Evolutionary conservation across 2,113 vertebrate genomes (phyloP).

Genomic region (Pholis gunnellus): DNA sequence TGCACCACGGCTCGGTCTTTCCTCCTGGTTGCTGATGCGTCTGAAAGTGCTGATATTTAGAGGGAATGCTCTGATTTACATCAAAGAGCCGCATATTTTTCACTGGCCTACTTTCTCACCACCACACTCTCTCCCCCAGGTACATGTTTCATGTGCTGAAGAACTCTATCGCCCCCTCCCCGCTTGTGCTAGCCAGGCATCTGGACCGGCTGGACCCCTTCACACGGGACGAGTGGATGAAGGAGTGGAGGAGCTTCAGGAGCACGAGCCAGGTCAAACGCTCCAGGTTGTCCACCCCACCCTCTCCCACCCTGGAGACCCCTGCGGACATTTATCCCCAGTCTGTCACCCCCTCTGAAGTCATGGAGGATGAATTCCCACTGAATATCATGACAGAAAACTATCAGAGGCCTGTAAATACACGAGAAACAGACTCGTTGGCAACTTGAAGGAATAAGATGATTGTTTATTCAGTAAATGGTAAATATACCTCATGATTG

Average conservation of each 20-base stretch:
- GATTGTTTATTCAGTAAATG: conserved; percentile 68
- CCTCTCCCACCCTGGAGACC: conserved; percentile 48
- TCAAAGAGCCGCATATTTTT: conserved; percentile 81
- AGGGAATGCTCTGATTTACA: conserved; percentile 82
- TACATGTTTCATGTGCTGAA: conserved; percentile 86
- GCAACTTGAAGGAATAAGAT: conserved; percentile 11
- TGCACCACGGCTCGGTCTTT: conserved; percentile 41
- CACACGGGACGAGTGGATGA: conserved; percentile 82
- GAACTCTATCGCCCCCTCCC: conserved; percentile 85
- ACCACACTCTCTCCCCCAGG: conserved; percentile 82
- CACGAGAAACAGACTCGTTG: conserved; percentile 12
- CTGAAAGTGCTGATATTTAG: conserved; percentile 76
- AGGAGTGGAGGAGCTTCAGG: conserved; percentile 82
- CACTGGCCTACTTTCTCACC: conserved; percentile 81
- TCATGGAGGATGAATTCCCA: conserved; percentile 48
- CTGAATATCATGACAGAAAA: conserved; percentile 51
- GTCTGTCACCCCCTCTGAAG: conserved; percentile 17
- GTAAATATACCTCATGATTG: conserved; percentile 30
- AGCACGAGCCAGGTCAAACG: conserved; percentile 48
- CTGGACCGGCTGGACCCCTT: conserved; percentile 84
- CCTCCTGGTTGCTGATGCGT: conserved; percentile 47
- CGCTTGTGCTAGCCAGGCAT: conserved; percentile 85
- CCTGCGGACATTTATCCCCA: conserved; percentile 20
- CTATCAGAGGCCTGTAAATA: conserved; percentile 11
- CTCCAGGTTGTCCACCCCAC: conserved; percentile 59